Conservation (phyloP, 2,888 invertebrate species). For the Noctuana brunneofusca region DNA sequence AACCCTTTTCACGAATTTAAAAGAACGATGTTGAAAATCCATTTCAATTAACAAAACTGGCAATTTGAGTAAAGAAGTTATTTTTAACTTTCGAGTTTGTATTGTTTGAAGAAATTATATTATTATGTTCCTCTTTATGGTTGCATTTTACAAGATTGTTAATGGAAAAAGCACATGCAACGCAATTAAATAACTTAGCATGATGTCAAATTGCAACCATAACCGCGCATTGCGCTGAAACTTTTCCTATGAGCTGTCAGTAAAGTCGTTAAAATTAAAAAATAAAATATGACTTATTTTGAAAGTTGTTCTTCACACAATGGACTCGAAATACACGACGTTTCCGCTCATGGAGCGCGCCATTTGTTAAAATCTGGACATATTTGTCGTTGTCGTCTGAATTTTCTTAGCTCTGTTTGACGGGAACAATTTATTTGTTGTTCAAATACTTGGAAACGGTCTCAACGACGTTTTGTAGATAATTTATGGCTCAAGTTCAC, state of each 20-base stretch:
- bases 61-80: too few relatives aligned
- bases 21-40: background rate
- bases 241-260: conserved; percentile 31
- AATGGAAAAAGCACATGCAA: too few relatives aligned
- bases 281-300: conserved; percentile 41
- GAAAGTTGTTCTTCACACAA: conserved; percentile 39
- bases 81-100: too few relatives aligned
- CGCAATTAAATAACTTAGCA: too few relatives aligned
- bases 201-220: too few relatives aligned
- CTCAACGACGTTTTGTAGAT: conserved; percentile 33
- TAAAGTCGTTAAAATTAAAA: conserved; percentile 11
- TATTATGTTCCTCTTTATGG: too few relatives aligned
- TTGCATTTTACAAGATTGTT: too few relatives aligned
- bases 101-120: too few relatives aligned
- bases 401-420: conserved; percentile 36
- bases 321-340: conserved; percentile 29
- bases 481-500: conserved; percentile 32
- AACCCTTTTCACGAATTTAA: too few relatives aligned
- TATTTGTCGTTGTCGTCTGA: conserved; percentile 35
- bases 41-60: background rate
- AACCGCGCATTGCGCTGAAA: conserved; percentile 8
- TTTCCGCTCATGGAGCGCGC: conserved; percentile 30
- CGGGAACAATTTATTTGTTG: conserved; percentile 41
- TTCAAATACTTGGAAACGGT: conserved; percentile 40
- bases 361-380: conserved; percentile 34